phyloP scores from a whole-genome alignment of 1,140 invertebrate genomes.

The Scylla paramamosain region DNA sequence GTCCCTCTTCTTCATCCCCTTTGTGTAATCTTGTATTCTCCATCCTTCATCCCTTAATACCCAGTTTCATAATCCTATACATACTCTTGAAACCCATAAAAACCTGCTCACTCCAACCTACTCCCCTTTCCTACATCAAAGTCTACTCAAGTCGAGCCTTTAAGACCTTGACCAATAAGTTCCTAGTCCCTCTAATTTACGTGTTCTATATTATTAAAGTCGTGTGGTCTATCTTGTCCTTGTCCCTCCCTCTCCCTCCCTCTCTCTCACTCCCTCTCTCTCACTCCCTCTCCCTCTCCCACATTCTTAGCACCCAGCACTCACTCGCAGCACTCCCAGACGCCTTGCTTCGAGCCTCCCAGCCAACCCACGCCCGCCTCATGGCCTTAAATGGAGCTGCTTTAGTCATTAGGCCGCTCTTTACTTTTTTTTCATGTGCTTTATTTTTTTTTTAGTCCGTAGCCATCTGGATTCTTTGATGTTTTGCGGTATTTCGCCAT shows the following conservation, averaged over 20 bases:
- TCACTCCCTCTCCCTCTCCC: background rate
- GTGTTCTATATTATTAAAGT: background rate
- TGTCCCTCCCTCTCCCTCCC: background rate
- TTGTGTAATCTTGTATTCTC: background rate
- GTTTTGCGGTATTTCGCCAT: constrained; percentile 3
- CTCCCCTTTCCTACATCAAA: background rate
- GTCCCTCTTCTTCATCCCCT: background rate
- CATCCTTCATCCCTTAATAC: background rate
- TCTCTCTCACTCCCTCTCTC: background rate
- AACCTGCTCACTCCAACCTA: background rate
- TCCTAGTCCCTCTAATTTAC: background rate
- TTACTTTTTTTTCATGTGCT: background rate
- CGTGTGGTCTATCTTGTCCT: background rate
- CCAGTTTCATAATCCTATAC: background rate
- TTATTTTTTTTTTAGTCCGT: background rate
- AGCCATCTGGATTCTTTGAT: constrained; percentile 12
- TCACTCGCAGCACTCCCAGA: too few relatives aligned
- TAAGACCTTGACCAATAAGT: background rate
- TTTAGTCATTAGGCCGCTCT: background rate
- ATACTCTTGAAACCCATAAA: background rate
- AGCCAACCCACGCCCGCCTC: background rate
- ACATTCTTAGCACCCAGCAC: too few relatives aligned
- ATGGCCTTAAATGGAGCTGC: constrained; percentile 9
- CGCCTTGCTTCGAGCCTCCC: background rate
- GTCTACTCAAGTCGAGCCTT: background rate